A percentile compares a stretch with the other conserved stretches of the same genome.
These are phyloP conservation scores for Carassius auratus DNA, from an alignment of 2,113 vertebrate species.

Conservation along the genomic window DNA sequence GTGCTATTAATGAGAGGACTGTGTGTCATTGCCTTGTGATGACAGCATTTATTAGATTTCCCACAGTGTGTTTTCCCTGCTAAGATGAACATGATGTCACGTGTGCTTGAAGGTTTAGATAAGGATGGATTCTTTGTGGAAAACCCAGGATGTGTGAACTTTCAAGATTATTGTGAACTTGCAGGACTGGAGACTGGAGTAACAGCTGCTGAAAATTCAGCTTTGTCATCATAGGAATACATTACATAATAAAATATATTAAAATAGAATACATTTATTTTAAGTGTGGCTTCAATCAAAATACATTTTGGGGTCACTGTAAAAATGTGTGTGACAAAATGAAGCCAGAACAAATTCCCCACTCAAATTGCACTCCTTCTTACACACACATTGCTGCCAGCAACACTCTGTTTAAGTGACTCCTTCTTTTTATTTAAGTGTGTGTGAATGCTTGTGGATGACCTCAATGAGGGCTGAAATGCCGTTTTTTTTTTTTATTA, in stretches of 20 bases:
- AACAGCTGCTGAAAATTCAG: no score
- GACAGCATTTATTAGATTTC: slow-evolving; percentile 42
- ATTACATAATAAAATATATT: no score
- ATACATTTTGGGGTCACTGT: no score
- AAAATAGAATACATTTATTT: no score
- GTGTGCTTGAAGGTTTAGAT: slow-evolving; percentile 30
- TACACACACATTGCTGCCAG: slow-evolving; percentile 5
- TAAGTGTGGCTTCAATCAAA: no score
- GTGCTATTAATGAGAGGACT: slow-evolving; percentile 8
- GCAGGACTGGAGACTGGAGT: no score
- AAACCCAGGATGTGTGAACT: neutral
- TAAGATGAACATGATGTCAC: slow-evolving; percentile 15
- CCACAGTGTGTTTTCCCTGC: neutral
- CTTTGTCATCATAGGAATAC: neutral
- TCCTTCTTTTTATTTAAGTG: slow-evolving; percentile 29
- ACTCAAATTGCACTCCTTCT: no score
- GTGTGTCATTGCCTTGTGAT: slow-evolving; percentile 30
- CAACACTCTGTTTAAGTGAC: slow-evolving; percentile 11
- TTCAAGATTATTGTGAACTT: no score
- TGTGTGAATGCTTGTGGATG: slow-evolving; percentile 24
- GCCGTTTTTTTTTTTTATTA: neutral
- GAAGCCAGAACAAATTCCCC: no score
- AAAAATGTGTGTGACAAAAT: no score
- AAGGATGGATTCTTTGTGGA: neutral
- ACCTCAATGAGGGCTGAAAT: slow-evolving; percentile 6